Evolutionary conservation across 2,888 invertebrate species (phyloP), one percentile per base, ranked within the genome.

Genomic region (Neocrepidodera transversa): DNA sequence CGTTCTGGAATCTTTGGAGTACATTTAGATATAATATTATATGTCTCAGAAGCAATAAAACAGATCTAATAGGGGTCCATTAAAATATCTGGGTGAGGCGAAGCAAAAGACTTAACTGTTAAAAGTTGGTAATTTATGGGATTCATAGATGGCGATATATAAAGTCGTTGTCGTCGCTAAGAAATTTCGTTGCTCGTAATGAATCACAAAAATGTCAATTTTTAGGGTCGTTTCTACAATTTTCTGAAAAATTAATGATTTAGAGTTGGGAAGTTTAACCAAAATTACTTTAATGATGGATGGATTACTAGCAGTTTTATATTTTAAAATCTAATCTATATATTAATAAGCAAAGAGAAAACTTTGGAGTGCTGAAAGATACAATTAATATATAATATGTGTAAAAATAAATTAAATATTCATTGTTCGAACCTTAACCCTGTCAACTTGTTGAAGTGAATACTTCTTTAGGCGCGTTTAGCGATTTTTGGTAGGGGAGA

Each of bases 101-200:
- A 63, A 64, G 59, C 67, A 62, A 66, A 68, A 71, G 73, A 73
- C 69, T 74, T 71, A 71, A 54, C 73, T 71, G 72, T 71, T 69
- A 67, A 72, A 73, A 73, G 71, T 74, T 72, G 61, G 68, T 72
- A 74, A 71, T 73, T 72, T 73, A 73, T 70, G 60, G 68, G 64
- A 58, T 67, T 68, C 63, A 68, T 64, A 64, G 69, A 71, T 68
- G 70, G 63, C 67, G 66, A 69, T 70, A 71, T 71, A 71, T 71
- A 71, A 71, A 71, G 68, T 68, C 67, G 64, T 68, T 64, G 69
- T 71, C 69, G 70, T 65, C 68, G 67, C 68, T 66, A 69, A 67
- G 70, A 66, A 71, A 69, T 69, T 71, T 70, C 68, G 68, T 70
- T 67, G 56, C 62, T 58, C 66, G 32, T 54, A 38, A 50, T 60